Evolutionary conservation across 2,113 vertebrate species (phyloP).

Genomic region (human): DNA sequence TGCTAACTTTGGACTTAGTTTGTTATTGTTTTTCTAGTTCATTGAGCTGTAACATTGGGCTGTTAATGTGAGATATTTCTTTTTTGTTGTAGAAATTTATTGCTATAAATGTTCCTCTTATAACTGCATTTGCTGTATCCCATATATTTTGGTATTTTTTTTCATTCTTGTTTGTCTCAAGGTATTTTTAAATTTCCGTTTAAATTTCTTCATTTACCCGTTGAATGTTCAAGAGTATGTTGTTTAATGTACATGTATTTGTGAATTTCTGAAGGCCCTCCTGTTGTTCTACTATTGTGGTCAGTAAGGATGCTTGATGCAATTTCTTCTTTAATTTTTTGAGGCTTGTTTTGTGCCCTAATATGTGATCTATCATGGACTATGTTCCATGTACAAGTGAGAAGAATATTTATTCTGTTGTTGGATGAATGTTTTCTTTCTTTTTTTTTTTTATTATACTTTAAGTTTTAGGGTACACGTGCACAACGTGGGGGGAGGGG

Average conservation of each 20-base stretch:
- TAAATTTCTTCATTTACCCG: too few relatives aligned
- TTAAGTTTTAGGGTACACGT: too few relatives aligned
- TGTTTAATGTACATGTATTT: not conserved
- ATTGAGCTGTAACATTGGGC: not conserved
- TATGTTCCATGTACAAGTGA: not conserved
- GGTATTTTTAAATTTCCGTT: too few relatives aligned
- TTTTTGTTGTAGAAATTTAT: not conserved
- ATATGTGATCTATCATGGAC: not conserved
- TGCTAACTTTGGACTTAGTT: not conserved
- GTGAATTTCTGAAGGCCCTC: not conserved
- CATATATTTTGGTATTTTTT: not conserved
- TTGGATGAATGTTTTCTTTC: not conserved
- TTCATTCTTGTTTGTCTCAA: not conserved
- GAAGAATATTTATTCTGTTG: not conserved
- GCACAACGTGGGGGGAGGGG: too few relatives aligned
- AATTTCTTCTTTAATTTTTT: not conserved
- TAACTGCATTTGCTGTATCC: not conserved
- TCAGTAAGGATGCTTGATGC: not conserved
- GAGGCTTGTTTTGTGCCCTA: not conserved
- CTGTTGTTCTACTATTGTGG: not conserved
- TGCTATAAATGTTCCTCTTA: not conserved
- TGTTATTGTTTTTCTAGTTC: not conserved
- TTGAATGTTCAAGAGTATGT: not conserved
- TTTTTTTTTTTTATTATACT: too few relatives aligned
- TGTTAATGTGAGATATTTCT: not conserved